These are phyloP conservation scores for Microcebus ravelobensis DNA, from an alignment of 2,113 vertebrate genomes.

Conservation along the genomic window DNA sequence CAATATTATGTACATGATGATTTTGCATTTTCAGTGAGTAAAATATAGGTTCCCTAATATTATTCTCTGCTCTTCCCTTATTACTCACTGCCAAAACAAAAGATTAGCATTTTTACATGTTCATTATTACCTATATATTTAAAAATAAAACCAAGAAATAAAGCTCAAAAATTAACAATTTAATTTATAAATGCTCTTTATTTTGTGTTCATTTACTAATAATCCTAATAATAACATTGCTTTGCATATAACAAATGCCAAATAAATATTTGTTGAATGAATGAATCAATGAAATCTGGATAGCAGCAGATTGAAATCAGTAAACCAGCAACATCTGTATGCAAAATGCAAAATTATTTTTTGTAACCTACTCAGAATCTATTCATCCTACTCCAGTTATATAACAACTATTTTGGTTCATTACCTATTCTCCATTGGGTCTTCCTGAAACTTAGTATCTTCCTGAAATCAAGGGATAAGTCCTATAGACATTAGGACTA, in stretches of 20 bases:
- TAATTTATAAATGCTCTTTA: background rate
- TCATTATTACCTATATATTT: background rate
- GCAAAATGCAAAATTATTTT: background rate
- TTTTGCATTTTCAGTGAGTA: conserved; percentile 24
- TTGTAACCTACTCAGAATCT: background rate
- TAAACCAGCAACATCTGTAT: background rate
- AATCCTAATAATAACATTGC: background rate
- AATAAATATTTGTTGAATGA: background rate
- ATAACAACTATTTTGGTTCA: background rate
- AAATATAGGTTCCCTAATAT: background rate
- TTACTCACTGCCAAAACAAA: background rate
- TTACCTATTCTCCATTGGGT: background rate
- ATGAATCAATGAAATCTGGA: background rate
- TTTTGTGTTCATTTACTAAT: background rate
- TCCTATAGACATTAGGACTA: background rate
- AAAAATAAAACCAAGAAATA: background rate
- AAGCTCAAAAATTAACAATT: background rate
- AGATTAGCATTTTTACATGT: background rate
- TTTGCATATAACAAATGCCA: background rate
- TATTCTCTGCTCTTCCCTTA: background rate
- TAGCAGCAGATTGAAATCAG: background rate
- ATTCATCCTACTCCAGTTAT: background rate
- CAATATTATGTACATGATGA: background rate
- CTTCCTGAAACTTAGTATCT: background rate
- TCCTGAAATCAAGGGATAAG: background rate